Percentiles rank a stretch among this genome's conserved stretches.
Conservation (phyloP, 2,888 invertebrate genomes). For the Pantelozetes paolii region DNA sequence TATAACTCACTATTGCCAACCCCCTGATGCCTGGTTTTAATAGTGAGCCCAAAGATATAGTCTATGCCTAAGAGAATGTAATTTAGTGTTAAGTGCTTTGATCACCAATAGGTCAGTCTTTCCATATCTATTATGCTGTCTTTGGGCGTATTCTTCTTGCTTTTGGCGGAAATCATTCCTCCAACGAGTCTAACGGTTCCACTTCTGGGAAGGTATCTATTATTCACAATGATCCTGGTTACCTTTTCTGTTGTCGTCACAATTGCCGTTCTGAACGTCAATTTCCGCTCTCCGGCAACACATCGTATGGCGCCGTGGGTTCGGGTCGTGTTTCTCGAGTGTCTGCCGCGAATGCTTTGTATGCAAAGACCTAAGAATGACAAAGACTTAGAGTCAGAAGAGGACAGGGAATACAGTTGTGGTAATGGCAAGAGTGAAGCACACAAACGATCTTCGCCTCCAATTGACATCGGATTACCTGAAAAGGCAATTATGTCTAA, state of each 20-base stretch:
- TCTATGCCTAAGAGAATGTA: no score
- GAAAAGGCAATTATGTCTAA: slow-evolving; percentile 31
- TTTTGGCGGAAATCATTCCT: slow-evolving; percentile 97
- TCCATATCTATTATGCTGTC: slow-evolving; percentile 98
- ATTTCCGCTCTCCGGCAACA: slow-evolving; percentile 71
- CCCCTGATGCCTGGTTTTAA: no score
- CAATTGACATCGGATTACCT: not conserved
- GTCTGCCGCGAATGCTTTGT: slow-evolving; percentile 83
- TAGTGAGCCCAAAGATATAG: no score
- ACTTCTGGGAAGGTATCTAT: slow-evolving; percentile 86
- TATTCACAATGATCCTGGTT: slow-evolving; percentile 94
- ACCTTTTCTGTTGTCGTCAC: slow-evolving; percentile 89
- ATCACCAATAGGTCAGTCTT: slow-evolving; percentile 66
- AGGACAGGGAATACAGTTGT: slow-evolving; percentile 20
- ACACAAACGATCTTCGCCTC: not conserved
- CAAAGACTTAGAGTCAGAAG: slow-evolving; percentile 35
- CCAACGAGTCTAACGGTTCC: slow-evolving; percentile 94
- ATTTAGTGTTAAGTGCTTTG: not conserved
- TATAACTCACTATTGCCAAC: no score
- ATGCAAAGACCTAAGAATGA: slow-evolving; percentile 71
- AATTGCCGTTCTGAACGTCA: slow-evolving; percentile 86
- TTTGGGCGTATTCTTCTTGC: slow-evolving; percentile 96
- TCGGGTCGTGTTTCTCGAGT: slow-evolving; percentile 78
- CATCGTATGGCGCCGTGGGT: slow-evolving; percentile 91
- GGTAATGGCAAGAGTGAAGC: slow-evolving; percentile 11